These are phyloP conservation scores for Puffinus mauretanicus DNA, from an alignment of 2,113 vertebrate species.

Conservation along the genomic window DNA sequence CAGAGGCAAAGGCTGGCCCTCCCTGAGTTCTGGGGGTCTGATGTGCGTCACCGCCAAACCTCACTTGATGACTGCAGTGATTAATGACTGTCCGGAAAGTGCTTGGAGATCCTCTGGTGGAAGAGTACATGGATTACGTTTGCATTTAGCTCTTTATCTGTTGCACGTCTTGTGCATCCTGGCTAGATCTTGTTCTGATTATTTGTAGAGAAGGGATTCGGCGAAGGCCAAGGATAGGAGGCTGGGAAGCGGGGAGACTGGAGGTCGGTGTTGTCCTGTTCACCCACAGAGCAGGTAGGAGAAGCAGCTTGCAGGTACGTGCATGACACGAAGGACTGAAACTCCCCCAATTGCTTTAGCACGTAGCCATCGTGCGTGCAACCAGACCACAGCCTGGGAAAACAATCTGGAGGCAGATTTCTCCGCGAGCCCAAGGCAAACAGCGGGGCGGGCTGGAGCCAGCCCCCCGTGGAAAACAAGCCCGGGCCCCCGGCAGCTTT, in stretches of 20 bases:
- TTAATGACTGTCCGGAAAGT: not conserved
- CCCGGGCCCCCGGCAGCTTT: not conserved
- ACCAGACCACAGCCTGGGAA: not conserved
- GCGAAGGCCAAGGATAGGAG: not conserved
- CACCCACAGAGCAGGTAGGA: not conserved
- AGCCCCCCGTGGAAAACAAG: not conserved
- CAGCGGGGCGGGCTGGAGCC: not conserved
- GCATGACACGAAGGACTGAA: not conserved
- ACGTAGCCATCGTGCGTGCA: rapidly evolving
- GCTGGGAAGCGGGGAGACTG: not conserved
- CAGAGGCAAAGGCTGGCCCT: not conserved
- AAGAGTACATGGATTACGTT: not conserved
- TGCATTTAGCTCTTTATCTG: not conserved
- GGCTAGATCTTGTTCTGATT: not conserved
- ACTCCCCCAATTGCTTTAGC: rapidly evolving
- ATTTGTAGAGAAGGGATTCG: not conserved
- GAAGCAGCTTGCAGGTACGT: rapidly evolving
- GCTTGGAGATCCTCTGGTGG: not conserved
- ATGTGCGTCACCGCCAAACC: not conserved
- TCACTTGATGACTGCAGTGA: not conserved
- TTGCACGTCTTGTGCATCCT: not conserved
- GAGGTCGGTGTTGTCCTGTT: not conserved
- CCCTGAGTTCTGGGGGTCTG: not conserved
- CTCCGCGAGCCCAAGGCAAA: rapidly evolving
- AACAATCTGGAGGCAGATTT: not conserved